Conservation (phyloP, 2,797 vertebrate genomes). For the Sebastes goodei region DNA sequence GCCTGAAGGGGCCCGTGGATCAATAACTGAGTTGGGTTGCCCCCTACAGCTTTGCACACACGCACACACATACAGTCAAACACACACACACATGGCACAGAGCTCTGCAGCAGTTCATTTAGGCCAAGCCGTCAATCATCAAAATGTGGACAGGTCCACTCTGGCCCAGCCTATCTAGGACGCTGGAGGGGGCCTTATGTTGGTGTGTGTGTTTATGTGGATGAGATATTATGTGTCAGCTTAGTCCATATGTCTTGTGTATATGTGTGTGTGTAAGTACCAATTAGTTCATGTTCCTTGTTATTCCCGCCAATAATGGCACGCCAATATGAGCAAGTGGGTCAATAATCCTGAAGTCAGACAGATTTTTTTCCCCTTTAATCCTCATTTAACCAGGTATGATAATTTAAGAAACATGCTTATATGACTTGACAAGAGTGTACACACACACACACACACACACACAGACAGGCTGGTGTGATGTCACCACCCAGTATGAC, state of each 20-base stretch:
- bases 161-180: conserved; percentile 50
- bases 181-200: conserved; percentile 28
- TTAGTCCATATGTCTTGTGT: conserved; percentile 63
- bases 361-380: not conserved
- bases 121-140: conserved; percentile 66
- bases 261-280: conserved; percentile 6
- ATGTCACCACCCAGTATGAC: conserved; percentile 41
- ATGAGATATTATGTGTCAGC: conserved; percentile 55
- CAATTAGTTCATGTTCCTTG: conserved; percentile 53
- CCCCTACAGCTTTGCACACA: conserved; percentile 31
- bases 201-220: conserved; percentile 20
- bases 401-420: not conserved
- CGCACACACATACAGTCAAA: conserved; percentile 6
- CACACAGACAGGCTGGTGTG: not conserved
- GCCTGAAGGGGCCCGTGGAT: conserved; percentile 69
- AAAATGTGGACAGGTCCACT: conserved; percentile 51
- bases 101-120: conserved; percentile 60
- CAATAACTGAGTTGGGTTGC: conserved; percentile 68
- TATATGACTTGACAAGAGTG: not conserved
- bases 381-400: conserved; percentile 13
- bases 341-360: conserved; percentile 28
- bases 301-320: conserved; percentile 25
- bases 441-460: not conserved
- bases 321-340: conserved; percentile 15
- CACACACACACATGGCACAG: conserved; percentile 7